These are phyloP conservation scores for Acrobeloides nanus DNA, from an alignment of 2,888 invertebrate species.

Conservation along the genomic window DNA sequence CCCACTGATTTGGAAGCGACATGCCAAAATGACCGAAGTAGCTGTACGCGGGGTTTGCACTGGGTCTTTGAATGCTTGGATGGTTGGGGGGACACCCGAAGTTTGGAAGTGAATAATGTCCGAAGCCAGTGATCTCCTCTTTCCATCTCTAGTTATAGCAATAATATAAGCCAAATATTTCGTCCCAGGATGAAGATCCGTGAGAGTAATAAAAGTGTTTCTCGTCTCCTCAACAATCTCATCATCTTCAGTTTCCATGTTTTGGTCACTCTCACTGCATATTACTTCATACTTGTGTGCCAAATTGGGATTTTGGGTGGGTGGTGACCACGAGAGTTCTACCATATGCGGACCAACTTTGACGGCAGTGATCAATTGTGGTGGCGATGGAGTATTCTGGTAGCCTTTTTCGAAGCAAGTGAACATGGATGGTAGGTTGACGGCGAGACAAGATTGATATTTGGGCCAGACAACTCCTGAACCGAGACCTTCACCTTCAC, in stretches of 20 bases:
- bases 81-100: constrained; percentile 22
- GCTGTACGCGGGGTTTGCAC: constrained; percentile 15
- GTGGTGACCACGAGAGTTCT: constrained; percentile 19
- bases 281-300: constrained; percentile 20
- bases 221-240: constrained; percentile 1
- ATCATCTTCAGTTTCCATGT: constrained; percentile 6
- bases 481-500: constrained; percentile 26
- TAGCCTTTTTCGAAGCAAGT: constrained; percentile 36
- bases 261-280: constrained; percentile 10
- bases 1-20: constrained; percentile 24
- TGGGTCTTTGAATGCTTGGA: constrained; percentile 18
- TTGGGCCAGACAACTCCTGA: constrained; percentile 17
- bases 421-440: constrained; percentile 40
- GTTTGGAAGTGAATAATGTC: constrained; percentile 25
- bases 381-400: constrained; percentile 29
- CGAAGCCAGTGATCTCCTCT: constrained; percentile 20
- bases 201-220: constrained; percentile 7
- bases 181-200: constrained; percentile 22
- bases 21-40: constrained; percentile 21
- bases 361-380: constrained; percentile 19
- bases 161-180: constrained; percentile 19
- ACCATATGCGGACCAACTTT: constrained; percentile 13
- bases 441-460: constrained; percentile 36
- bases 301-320: constrained; percentile 17
- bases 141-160: constrained; percentile 14